A percentile compares a stretch with the other conserved stretches of the same genome.
Evolutionary conservation across 2,888 invertebrate genomes (phyloP).

Genomic region (Habroteleia sp.): DNA sequence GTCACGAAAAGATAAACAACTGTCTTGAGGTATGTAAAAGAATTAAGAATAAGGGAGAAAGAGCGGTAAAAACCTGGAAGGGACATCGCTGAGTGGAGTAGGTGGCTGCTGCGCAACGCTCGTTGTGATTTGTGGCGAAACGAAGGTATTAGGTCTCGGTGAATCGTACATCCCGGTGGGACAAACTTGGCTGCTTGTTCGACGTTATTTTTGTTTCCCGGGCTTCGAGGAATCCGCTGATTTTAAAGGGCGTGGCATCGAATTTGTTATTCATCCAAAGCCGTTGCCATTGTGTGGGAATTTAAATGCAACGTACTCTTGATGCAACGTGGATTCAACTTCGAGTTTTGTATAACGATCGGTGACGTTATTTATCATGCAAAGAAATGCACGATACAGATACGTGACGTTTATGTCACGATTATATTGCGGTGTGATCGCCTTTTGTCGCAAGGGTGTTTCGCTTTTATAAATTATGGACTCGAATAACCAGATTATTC

Average conservation of each 20-base stretch:
- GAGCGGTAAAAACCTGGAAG: constrained; percentile 38
- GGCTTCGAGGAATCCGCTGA: constrained; percentile 54
- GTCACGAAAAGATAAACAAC: constrained; percentile 52
- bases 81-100: constrained; percentile 44
- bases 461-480: constrained; percentile 12
- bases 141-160: constrained; percentile 60
- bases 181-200: constrained; percentile 44
- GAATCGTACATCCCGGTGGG: constrained; percentile 55
- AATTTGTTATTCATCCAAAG: constrained; percentile 54
- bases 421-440: constrained; percentile 20
- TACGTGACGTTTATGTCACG: constrained; percentile 46
- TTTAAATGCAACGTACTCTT: constrained; percentile 44
- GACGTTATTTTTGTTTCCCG: constrained; percentile 36
- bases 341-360: constrained; percentile 35
- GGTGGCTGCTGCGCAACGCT: constrained; percentile 53
- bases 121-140: constrained; percentile 65
- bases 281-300: constrained; percentile 48
- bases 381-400: constrained; percentile 30
- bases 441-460: constrained; percentile 36
- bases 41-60: constrained; percentile 35
- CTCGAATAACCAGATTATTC: constrained; percentile 20
- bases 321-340: constrained; percentile 38
- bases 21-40: constrained; percentile 32
- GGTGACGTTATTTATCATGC: constrained; percentile 28
- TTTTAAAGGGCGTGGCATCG: constrained; percentile 55